Conservation (phyloP, 2,888 invertebrate genomes). For the Habroteleia sp. region DNA sequence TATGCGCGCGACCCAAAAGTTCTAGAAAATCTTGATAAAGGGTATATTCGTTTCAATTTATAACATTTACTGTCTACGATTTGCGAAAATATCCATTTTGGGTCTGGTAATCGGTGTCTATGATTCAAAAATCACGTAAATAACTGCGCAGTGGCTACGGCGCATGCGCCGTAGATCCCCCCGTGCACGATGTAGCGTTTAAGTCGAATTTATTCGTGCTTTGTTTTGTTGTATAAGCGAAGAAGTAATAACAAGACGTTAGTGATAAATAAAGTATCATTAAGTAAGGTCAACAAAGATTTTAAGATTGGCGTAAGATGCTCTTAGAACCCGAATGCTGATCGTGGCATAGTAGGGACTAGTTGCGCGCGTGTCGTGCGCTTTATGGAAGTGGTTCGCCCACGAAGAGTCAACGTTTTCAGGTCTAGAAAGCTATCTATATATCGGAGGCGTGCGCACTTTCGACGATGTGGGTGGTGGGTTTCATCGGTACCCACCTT, state of each 20-base stretch:
- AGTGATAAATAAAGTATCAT: slow-evolving; percentile 41
- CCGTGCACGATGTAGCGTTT: no score
- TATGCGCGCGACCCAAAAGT: not conserved
- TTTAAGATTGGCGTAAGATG: slow-evolving; percentile 23
- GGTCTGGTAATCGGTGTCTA: no score
- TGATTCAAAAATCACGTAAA: no score
- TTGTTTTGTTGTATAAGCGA: no score
- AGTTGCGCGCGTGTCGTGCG: slow-evolving; percentile 69
- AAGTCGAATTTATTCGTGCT: no score
- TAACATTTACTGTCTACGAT: no score
- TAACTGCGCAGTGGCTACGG: no score
- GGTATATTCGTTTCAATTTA: no score
- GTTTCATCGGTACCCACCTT: slow-evolving; percentile 55
- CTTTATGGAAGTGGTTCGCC: slow-evolving; percentile 78
- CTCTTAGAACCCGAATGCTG: slow-evolving; percentile 8
- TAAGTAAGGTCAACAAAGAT: slow-evolving; percentile 30
- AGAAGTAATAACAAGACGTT: slow-evolving; percentile 22
- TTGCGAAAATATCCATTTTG: no score
- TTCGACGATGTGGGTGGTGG: slow-evolving; percentile 73
- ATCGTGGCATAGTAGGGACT: slow-evolving; percentile 31
- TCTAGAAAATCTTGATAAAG: no score
- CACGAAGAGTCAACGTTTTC: slow-evolving; percentile 71
- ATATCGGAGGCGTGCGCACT: slow-evolving; percentile 69
- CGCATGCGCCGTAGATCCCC: no score
- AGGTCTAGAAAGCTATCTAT: slow-evolving; percentile 72